These are phyloP conservation scores for Drosophila fuyamai DNA, from an alignment of 1,140 invertebrate species.

Conservation along the genomic window DNA sequence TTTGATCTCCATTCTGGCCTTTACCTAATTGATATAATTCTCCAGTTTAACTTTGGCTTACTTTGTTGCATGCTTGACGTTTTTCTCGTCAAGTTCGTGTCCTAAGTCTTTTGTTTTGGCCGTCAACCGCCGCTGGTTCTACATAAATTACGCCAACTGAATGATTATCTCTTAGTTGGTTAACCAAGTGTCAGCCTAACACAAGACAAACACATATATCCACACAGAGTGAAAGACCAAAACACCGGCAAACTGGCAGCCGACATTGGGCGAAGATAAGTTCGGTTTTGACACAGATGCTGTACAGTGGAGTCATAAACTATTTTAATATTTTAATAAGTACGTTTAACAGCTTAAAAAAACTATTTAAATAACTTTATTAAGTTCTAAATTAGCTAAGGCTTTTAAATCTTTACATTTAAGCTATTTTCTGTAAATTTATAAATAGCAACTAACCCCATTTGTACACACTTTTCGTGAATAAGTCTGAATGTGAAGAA, in stretches of 20 bases:
- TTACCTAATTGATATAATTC: constrained; percentile 74
- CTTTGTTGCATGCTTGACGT: constrained; percentile 24
- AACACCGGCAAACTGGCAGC: constrained; percentile 8
- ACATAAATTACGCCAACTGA: constrained; percentile 62
- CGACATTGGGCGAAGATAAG: constrained; percentile 4
- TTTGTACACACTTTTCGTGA: no score
- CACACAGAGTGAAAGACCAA: constrained; percentile 6
- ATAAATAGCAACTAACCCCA: no score
- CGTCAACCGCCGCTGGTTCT: constrained; percentile 39
- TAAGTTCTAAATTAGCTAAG: not conserved
- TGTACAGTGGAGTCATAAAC: constrained; percentile 4
- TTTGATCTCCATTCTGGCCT: constrained; percentile 8
- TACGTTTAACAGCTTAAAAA: not conserved
- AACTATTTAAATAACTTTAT: not conserved
- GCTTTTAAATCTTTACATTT: not conserved
- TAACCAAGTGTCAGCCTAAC: constrained; percentile 59
- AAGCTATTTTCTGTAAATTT: no score
- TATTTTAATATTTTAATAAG: not conserved
- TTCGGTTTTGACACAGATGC: constrained; percentile 2
- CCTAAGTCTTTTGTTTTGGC: constrained; percentile 47
- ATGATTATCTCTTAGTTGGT: constrained; percentile 67
- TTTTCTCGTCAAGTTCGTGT: constrained; percentile 36
- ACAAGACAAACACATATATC: constrained; percentile 20
- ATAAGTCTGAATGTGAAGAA: no score
- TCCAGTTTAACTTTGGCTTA: constrained; percentile 28